Evolutionary conservation across 2,113 vertebrate species (phyloP), one percentile per base, ranked within the genome.

Genomic region (Odocoileus virginianus): DNA sequence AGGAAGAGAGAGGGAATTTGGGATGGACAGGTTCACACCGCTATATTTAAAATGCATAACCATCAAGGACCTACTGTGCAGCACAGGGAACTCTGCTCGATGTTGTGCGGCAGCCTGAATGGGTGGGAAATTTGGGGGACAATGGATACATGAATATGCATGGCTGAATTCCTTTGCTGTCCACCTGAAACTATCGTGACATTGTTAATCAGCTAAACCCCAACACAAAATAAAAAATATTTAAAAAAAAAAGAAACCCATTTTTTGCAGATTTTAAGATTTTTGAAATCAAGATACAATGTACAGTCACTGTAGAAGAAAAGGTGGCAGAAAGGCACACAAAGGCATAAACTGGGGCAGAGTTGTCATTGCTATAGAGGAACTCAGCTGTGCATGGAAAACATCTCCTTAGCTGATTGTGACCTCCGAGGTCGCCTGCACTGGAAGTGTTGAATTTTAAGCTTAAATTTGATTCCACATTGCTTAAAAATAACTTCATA

Each of bases 401-500:
- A 25, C 4, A 85, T 7, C 33, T 86, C 13, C 58, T 58, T 61
- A 89, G 85, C 28, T 50, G 64, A 58, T 1, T 64, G 15, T 17
- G 64, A 67, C 23, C 78, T 91, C 23, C 7, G 15, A 71, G 78
- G 81, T 57, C 58, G 89, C 61, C 5, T 86, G 71, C 21, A 87
- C 40, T 45, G 84, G 74, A 6, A 45, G 23, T 3, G 23, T 5
- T 84, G 17, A 89, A 57, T 30, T 30, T 74, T 13, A 71, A 45
- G 23, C 52, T 95, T 61, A 60, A 45, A 57, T 54, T 57, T 93
- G 85, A 64, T 87, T 89, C 16, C 10, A 23, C 50, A 10, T 17
- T 87, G 19, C 64, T 90, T 95, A 88, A 84, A 97, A 96, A 93
- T 3, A 87, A 85, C 43, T 94, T 94, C 21, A 78, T 17, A 90